Evolutionary conservation across 2,888 invertebrate species (phyloP), one percentile per base, ranked within the genome.

Genomic region (Lucinisca nassula): DNA sequence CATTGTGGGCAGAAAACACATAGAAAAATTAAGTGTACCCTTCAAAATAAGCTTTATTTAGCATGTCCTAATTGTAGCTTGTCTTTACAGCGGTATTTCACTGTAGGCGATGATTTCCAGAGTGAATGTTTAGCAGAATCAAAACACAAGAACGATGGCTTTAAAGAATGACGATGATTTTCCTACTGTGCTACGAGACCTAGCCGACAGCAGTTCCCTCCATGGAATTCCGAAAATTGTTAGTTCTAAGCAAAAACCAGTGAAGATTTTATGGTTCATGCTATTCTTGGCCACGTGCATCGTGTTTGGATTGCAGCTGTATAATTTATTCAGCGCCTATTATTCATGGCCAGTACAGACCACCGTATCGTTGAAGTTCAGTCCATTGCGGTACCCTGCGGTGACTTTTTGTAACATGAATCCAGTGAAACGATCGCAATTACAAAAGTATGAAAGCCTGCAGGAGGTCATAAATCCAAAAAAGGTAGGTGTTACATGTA

Each of bases 401-500:
- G 76, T 94, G 0, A 90, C 93, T 1, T 75, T 94, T 27, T 94
- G 93, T 78, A 94, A 93, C 79, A 92, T 93, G 79, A 94, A 94
- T 55, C 89, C 93, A 0, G 82, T 93, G 0, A 85, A 84, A 45
- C 45, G 40, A 77, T 87, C 90, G 0, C 78, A 85, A 24, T 8
- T 82, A 0, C 10, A 72, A 0, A 14, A 75, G 12, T 84, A 82
- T 8, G 77, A 70, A 12, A 24, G 24, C 0, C 75, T 90, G 4
- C 85, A 84, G 61, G 75, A 83, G 2, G 78, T 84, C 1, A 67
- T 87, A 3, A 77, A 75, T 45, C 78, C 84, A 0, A 79, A 75
- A 80, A 84, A 55, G 55, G 55, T 55, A 14, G 4, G 55, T 55
- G 17, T 55, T n/a, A n/a, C n/a, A n/a, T n/a, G n/a, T n/a, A n/a